phyloP scores from a whole-genome alignment of 2,888 invertebrate species.

The Eumerus sabulonum region DNA sequence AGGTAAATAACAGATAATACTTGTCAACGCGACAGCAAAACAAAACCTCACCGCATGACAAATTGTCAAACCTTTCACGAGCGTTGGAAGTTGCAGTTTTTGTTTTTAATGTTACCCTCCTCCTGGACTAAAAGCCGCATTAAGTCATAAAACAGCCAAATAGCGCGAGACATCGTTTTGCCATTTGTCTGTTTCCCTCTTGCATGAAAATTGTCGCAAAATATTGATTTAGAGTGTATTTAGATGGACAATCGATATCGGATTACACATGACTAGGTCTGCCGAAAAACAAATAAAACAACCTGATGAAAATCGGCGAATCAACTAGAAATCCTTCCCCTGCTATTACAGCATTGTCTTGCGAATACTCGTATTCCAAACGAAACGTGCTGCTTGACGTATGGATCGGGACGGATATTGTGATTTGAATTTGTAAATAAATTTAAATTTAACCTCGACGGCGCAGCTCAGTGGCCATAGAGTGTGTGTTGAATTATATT shows the following conservation, averaged over 20 bases:
- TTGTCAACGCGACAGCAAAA: no score
- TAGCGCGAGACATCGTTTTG: no score
- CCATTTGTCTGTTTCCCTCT: no score
- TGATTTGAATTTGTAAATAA: constrained; percentile 56
- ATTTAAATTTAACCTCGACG: constrained; percentile 55
- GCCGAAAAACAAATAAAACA: no score
- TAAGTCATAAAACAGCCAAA: no score
- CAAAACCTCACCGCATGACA: no score
- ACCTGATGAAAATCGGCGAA: neutral
- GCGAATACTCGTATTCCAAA: constrained; percentile 50
- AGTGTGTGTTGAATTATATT: constrained; percentile 67
- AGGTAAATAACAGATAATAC: no score
- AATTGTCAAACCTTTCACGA: no score
- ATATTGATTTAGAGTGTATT: constrained; percentile 53
- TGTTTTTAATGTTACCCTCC: no score
- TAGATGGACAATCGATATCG: constrained; percentile 56
- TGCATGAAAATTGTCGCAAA: neutral
- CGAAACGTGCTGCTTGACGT: constrained; percentile 55
- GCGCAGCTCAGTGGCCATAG: constrained; percentile 30
- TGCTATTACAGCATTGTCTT: constrained; percentile 44
- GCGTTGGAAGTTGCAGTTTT: no score
- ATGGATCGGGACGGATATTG: constrained; percentile 6
- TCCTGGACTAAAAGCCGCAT: no score
- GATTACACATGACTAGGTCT: constrained; percentile 41
- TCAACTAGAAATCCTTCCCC: constrained; percentile 10